Conservation (phyloP, 2,888 invertebrate genomes). For the Chrysolina haemoptera region DNA sequence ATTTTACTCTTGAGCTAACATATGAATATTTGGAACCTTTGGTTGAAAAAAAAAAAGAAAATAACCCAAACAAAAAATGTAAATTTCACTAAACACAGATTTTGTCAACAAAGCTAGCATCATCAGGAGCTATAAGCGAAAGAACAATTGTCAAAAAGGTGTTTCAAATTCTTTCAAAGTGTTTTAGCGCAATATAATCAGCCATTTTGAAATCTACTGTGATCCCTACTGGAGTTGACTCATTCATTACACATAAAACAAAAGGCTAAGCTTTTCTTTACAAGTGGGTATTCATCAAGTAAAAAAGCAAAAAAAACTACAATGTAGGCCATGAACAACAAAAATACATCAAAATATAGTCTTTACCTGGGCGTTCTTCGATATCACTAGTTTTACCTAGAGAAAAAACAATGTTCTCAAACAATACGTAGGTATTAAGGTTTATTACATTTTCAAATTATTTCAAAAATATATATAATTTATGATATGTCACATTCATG, state of each 20-base stretch:
- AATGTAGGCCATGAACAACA: background rate
- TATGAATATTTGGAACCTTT: no score
- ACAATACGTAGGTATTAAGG: background rate
- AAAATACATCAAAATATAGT: conserved; percentile 26
- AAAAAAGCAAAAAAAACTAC: background rate
- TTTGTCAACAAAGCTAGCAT: no score
- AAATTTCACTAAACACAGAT: no score
- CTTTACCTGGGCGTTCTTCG: conserved; percentile 47
- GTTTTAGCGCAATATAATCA: background rate
- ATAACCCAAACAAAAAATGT: no score
- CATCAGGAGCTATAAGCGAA: no score
- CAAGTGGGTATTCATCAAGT: background rate
- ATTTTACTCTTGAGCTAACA: no score
- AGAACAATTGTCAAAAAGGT: background rate
- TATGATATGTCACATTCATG: no score
- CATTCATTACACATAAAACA: background rate
- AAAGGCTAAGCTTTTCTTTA: background rate
- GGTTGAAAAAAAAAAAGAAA: no score
- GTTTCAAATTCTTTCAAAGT: background rate
- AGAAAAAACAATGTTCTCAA: conserved; percentile 34
- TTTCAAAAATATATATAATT: no score
- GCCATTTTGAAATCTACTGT: background rate
- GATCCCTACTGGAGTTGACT: background rate
- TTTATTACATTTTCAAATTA: background rate
- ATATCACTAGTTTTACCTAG: conserved; percentile 46